These are phyloP conservation scores for Melospiza georgiana DNA, from an alignment of 2,113 vertebrate genomes.

Conservation along the genomic window DNA sequence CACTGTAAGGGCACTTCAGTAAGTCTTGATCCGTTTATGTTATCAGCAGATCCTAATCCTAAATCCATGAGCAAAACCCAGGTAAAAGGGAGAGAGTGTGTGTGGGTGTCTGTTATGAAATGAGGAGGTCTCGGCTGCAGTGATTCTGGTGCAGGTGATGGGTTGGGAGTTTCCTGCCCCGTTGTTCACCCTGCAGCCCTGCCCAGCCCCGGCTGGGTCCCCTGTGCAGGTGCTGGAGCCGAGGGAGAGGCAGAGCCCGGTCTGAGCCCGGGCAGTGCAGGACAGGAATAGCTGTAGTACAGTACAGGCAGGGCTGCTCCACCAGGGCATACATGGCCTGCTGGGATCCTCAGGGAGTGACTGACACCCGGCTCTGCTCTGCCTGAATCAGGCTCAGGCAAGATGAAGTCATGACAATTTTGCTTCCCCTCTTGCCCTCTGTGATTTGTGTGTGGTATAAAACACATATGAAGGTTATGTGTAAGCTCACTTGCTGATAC, in stretches of 20 bases:
- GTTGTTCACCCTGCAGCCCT: background rate
- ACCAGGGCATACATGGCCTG: background rate
- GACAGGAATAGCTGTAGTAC: constrained; percentile 47
- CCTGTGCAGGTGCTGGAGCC: background rate
- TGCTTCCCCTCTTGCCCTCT: background rate
- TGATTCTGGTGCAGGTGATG: background rate
- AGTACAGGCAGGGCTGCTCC: background rate
- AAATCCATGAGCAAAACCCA: constrained; percentile 4
- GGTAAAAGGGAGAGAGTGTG: constrained; percentile 4
- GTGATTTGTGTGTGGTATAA: background rate
- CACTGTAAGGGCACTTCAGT: constrained; percentile 26
- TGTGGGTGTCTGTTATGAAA: background rate
- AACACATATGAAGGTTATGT: accelerated
- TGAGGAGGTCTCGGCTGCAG: background rate
- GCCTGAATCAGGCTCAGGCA: background rate
- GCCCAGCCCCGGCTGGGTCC: background rate
- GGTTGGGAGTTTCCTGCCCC: accelerated
- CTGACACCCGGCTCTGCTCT: background rate
- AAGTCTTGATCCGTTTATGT: constrained; percentile 54
- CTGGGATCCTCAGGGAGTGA: background rate
- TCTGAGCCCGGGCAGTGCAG: background rate
- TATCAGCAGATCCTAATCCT: constrained; percentile 58
- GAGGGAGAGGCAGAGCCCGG: constrained; percentile 41
- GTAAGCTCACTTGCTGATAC: background rate
- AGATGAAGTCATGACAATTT: background rate